A percentile compares a stretch with the other conserved stretches of the same genome.
Conservation (phyloP, 2,113 vertebrate species). For the Melanostigma gelatinosum region DNA sequence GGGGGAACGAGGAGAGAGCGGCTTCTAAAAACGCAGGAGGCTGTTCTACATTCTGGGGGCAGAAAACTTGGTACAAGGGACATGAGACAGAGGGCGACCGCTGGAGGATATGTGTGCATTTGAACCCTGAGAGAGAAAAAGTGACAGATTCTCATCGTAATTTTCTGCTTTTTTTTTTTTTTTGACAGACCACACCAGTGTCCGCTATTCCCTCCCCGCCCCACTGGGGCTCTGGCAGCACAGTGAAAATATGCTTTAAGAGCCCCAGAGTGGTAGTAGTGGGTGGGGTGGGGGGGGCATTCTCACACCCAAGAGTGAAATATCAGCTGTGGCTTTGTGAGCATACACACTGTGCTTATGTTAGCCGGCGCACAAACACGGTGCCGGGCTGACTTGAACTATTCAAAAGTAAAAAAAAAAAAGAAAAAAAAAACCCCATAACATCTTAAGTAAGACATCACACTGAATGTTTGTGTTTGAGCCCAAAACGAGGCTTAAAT, state of each 20-base stretch:
- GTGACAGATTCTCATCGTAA: constrained; percentile 73
- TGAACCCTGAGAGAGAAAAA: constrained; percentile 86
- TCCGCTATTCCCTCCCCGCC: constrained; percentile 39
- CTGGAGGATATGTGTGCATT: constrained; percentile 83
- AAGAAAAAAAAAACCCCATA: not conserved
- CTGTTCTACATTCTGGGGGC: constrained; percentile 60
- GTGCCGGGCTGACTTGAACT: constrained; percentile 32
- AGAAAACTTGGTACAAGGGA: constrained; percentile 52
- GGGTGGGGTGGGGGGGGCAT: constrained; percentile 16
- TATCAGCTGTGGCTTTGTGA: constrained; percentile 66
- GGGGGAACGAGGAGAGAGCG: constrained; percentile 25
- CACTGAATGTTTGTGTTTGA: constrained; percentile 22
- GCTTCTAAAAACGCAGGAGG: constrained; percentile 59
- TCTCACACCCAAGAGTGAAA: constrained; percentile 70
- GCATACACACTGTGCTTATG: constrained; percentile 65
- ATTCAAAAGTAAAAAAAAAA: constrained; percentile 1
- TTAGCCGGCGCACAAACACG: constrained; percentile 41
- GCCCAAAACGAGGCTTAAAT: constrained; percentile 37
- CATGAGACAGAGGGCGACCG: constrained; percentile 65
- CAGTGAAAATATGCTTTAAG: constrained; percentile 38
- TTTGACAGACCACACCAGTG: constrained; percentile 69
- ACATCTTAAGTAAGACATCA: constrained; percentile 25
- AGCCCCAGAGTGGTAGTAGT: constrained; percentile 31
- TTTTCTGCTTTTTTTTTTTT: constrained; percentile 41
- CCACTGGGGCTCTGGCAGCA: constrained; percentile 20